These are phyloP conservation scores for Cremastobaeus sp. DNA, from an alignment of 2,888 invertebrate genomes.

Conservation along the genomic window DNA sequence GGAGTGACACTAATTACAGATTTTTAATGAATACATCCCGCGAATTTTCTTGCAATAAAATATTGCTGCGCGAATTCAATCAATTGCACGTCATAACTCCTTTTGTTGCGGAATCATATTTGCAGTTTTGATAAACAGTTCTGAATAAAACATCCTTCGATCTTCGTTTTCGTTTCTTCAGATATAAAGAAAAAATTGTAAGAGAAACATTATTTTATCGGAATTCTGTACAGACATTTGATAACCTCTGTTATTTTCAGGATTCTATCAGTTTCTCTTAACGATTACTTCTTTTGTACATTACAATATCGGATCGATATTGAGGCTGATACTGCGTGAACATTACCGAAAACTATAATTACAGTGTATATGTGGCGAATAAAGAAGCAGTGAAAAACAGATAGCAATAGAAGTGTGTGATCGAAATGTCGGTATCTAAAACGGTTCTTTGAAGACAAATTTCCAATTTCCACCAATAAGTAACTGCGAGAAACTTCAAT, in stretches of 20 bases:
- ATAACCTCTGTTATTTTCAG: conserved; percentile 2
- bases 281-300: conserved; percentile 13
- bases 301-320: conserved; percentile 16
- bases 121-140: no score
- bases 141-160: no score
- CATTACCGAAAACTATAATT: conserved; percentile 13
- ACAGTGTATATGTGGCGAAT: not conserved
- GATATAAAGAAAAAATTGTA: no score
- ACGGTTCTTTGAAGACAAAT: conserved; percentile 25
- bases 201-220: conserved; percentile 2
- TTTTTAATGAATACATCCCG: no score
- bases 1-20: no score
- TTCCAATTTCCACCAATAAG: conserved; percentile 45
- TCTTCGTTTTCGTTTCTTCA: no score
- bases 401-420: conserved; percentile 2
- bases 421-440: conserved; percentile 20
- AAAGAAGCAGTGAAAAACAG: not conserved
- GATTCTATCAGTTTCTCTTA: not conserved
- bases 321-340: conserved; percentile 6
- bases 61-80: no score
- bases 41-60: no score
- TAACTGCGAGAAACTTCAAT: conserved; percentile 21
- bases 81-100: no score
- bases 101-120: no score
- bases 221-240: not conserved